Evolutionary conservation across 1,140 invertebrate genomes (phyloP).

Genomic region (Eciton burchellii): DNA sequence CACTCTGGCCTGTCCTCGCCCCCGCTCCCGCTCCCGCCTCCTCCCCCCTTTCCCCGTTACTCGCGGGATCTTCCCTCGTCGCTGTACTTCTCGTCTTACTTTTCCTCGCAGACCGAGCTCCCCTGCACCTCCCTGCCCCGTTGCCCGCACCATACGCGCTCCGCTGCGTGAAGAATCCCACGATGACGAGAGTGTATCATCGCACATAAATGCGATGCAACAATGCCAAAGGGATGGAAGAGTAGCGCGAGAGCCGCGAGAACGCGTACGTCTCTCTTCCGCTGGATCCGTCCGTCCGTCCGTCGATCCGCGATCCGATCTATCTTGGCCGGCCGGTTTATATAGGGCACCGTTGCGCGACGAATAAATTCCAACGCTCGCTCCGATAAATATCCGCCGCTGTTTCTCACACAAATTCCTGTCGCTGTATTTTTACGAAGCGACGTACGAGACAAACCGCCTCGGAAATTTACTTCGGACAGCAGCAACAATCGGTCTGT

Average conservation of each 20-base stretch:
- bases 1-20: too few species aligned
- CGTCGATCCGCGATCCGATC: conserved; percentile 47
- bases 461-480: too few species aligned
- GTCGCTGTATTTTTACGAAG: background rate
- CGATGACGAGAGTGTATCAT: conserved; percentile 24
- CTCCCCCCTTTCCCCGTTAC: conserved; percentile 12
- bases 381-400: conserved; percentile 35
- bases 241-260: too few species aligned
- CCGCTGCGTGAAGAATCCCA: conserved; percentile 56
- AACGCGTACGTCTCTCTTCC: conserved; percentile 44
- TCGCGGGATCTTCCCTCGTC: conserved; percentile 46
- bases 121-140: background rate
- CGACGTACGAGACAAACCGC: background rate
- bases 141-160: conserved; percentile 16
- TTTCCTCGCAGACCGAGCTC: conserved; percentile 36
- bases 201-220: conserved; percentile 14
- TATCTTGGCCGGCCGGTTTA: conserved; percentile 30
- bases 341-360: conserved; percentile 42
- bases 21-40: conserved; percentile 7
- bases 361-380: conserved; percentile 53
- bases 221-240: too few species aligned
- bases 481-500: too few species aligned
- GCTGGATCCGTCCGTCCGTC: conserved; percentile 43
- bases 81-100: conserved; percentile 55
- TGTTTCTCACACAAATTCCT: conserved; percentile 19